Percentiles rank a stretch among this genome's conserved stretches.
Conservation (phyloP, 2,888 invertebrate genomes). For the Steromphala cineraria region DNA sequence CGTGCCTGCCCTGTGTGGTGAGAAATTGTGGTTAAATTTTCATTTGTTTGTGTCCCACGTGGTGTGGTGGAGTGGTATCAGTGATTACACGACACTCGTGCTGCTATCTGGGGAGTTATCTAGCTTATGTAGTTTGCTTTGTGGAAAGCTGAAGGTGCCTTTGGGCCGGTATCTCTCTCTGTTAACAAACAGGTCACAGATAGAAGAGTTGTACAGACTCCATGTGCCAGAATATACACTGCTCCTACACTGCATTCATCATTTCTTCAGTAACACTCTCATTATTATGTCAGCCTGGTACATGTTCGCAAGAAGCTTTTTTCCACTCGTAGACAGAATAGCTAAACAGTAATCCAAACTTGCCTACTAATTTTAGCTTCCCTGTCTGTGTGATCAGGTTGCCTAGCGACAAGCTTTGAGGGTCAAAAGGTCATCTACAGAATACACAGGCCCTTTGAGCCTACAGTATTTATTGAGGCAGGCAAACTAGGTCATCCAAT, state of each 20-base stretch:
- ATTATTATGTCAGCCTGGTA: too few relatives aligned
- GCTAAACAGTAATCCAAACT: neutral
- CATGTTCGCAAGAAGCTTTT: too few relatives aligned
- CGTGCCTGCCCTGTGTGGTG: too few relatives aligned
- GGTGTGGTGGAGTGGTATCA: neutral
- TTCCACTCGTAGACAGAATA: neutral
- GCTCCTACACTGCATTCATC: too few relatives aligned
- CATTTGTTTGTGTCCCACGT: neutral
- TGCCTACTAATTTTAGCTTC: conserved; percentile 17
- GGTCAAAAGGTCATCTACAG: conserved; percentile 10
- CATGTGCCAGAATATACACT: too few relatives aligned
- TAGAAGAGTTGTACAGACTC: neutral
- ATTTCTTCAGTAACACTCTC: too few relatives aligned
- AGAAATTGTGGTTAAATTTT: too few relatives aligned
- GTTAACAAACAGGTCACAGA: neutral
- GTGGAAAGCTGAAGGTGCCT: neutral
- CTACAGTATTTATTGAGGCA: neutral
- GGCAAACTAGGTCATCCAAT: neutral
- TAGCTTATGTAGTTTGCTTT: neutral
- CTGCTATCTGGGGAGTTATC: neutral
- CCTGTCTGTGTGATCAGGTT: conserved; percentile 19
- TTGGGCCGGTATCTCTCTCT: neutral
- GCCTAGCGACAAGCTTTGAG: conserved; percentile 12
- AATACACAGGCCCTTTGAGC: conserved; percentile 6
- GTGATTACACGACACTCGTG: neutral